These are phyloP conservation scores for Diaphora mendica DNA, from an alignment of 2,888 invertebrate species.

Conservation along the genomic window DNA sequence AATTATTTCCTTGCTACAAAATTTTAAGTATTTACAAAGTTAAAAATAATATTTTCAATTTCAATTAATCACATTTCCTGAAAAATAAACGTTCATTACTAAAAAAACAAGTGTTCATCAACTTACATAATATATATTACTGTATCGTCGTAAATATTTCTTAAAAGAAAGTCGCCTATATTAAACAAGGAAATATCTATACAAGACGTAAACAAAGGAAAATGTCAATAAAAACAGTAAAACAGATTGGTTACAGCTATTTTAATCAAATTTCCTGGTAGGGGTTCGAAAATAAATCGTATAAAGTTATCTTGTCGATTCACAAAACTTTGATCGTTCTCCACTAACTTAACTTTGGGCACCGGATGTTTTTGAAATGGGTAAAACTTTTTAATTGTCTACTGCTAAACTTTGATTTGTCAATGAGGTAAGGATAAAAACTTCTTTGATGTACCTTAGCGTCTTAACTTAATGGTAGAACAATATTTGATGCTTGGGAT, in stretches of 20 bases:
- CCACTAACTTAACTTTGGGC: constrained; percentile 4
- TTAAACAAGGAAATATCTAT: not conserved
- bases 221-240: not conserved
- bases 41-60: too few species aligned
- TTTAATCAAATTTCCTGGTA: constrained; percentile 7
- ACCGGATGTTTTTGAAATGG: constrained; percentile 11
- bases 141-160: too few species aligned
- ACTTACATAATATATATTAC: too few species aligned
- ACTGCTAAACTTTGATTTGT: constrained; percentile 11
- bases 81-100: too few species aligned
- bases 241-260: not conserved
- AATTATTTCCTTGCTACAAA: too few species aligned
- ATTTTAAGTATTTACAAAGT: too few species aligned
- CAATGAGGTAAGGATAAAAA: constrained; percentile 2
- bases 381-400: constrained; percentile 19
- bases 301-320: constrained; percentile 10
- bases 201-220: not conserved
- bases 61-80: too few species aligned
- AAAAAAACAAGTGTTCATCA: too few species aligned
- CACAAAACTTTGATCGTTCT: constrained; percentile 1
- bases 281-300: constrained; percentile 14
- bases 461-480: not conserved
- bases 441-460: not conserved
- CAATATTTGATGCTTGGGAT: not conserved
- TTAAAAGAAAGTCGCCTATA: too few species aligned